Conservation (phyloP, 1,140 invertebrate genomes). For the Mizuhopecten yessoensis region DNA sequence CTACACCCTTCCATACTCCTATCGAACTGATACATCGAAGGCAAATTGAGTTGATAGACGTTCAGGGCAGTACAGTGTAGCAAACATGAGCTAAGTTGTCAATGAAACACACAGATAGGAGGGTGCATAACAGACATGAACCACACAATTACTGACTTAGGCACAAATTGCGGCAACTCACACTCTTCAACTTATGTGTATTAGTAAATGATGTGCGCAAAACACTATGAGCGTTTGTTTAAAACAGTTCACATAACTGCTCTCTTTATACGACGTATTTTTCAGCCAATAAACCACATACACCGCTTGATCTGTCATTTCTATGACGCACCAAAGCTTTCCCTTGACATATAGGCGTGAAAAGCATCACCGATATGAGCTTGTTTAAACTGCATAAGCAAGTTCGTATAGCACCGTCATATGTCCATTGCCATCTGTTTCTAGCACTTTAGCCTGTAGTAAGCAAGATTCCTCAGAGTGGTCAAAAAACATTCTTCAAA, state of each 20-base stretch:
- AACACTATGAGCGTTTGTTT: neutral
- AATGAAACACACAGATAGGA: neutral
- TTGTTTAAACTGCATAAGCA: neutral
- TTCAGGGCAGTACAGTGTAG: too few species aligned
- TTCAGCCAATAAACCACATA: neutral
- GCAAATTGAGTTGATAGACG: too few species aligned
- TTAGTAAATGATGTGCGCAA: neutral
- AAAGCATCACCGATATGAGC: neutral
- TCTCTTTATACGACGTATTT: neutral
- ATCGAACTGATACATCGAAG: too few species aligned
- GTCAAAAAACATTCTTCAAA: slow-evolving; percentile 34
- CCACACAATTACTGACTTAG: neutral
- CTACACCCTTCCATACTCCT: too few species aligned
- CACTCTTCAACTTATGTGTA: neutral
- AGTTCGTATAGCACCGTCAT: neutral
- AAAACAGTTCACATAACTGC: neutral
- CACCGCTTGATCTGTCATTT: neutral
- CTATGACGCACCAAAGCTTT: neutral
- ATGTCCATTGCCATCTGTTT: neutral
- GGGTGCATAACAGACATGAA: neutral
- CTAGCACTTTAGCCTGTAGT: neutral
- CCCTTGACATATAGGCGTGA: neutral
- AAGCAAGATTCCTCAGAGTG: neutral
- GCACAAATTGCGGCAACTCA: neutral
- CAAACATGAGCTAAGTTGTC: neutral